Evolutionary conservation across 2,888 invertebrate species (phyloP).

Genomic region (Cheilosia impressa): DNA sequence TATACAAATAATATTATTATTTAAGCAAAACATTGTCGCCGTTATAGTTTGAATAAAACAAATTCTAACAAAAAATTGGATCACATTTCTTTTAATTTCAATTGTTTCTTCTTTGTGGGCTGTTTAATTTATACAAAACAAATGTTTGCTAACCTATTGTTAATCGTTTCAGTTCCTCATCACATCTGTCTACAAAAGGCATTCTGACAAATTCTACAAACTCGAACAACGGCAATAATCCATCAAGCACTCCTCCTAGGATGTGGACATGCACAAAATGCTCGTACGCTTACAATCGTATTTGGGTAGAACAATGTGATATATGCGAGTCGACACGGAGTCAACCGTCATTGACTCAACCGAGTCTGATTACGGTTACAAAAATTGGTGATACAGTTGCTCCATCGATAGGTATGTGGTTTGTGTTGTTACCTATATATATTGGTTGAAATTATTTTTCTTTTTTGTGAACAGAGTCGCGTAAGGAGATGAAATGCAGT

Average conservation of each 20-base stretch:
- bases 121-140: background rate
- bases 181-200: slow-evolving; percentile 72
- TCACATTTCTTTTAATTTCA: slow-evolving; percentile 30
- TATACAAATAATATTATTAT: slow-evolving; percentile 9
- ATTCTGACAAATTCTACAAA: slow-evolving; percentile 73
- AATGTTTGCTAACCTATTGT: background rate
- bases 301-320: slow-evolving; percentile 91
- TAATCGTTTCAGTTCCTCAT: slow-evolving; percentile 52
- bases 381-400: slow-evolving; percentile 80
- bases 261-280: slow-evolving; percentile 96
- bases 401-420: slow-evolving; percentile 77
- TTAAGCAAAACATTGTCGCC: slow-evolving; percentile 41
- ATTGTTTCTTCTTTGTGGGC: background rate
- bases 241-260: slow-evolving; percentile 82
- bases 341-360: slow-evolving; percentile 87
- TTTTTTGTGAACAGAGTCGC: slow-evolving; percentile 69
- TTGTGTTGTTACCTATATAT: background rate
- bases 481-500: slow-evolving; percentile 77
- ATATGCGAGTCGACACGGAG: slow-evolving; percentile 90
- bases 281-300: slow-evolving; percentile 93
- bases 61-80: slow-evolving; percentile 38
- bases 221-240: slow-evolving; percentile 81
- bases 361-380: slow-evolving; percentile 89
- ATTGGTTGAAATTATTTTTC: background rate
- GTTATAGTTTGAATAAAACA: slow-evolving; percentile 46